phyloP scores from a whole-genome alignment of 2,113 vertebrate genomes.

The Miniopterus natalensis region DNA sequence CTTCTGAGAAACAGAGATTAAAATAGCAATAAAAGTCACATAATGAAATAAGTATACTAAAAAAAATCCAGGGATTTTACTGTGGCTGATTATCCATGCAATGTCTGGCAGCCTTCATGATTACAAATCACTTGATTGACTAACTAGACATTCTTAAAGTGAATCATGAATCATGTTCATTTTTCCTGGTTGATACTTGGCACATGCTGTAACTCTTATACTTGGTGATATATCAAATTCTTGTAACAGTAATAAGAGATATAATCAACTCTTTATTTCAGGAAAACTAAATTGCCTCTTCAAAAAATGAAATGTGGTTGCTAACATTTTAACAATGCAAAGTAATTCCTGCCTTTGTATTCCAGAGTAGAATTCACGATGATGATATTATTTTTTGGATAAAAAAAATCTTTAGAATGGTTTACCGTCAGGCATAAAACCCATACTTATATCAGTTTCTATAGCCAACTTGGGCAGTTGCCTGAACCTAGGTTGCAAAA shows the following conservation, averaged over 20 bases:
- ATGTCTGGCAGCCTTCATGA: constrained; percentile 97
- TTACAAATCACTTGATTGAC: constrained; percentile 99
- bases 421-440: constrained; percentile 66
- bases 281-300: constrained; percentile 88
- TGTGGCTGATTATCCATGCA: constrained; percentile 96
- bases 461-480: background rate
- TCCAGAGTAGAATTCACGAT: constrained; percentile 75
- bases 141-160: constrained; percentile 95
- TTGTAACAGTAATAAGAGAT: constrained; percentile 88
- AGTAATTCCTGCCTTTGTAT: constrained; percentile 83
- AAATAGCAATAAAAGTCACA: constrained; percentile 91
- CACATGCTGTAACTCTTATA: constrained; percentile 88
- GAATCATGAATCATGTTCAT: constrained; percentile 94
- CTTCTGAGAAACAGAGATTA: constrained; percentile 85
- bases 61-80: constrained; percentile 93
- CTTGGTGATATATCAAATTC: constrained; percentile 88
- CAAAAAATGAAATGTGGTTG: constrained; percentile 86
- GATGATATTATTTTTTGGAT: constrained; percentile 81
- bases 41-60: constrained; percentile 93
- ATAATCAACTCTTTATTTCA: constrained; percentile 89
- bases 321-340: constrained; percentile 86
- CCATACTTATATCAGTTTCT: constrained; percentile 22
- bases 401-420: constrained; percentile 77
- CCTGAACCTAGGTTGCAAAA: constrained; percentile 51
- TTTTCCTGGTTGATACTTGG: constrained; percentile 89